Evolutionary conservation across 1,140 invertebrate genomes (phyloP), one percentile per base, ranked within the genome.

Genomic region (Diprion similis): DNA sequence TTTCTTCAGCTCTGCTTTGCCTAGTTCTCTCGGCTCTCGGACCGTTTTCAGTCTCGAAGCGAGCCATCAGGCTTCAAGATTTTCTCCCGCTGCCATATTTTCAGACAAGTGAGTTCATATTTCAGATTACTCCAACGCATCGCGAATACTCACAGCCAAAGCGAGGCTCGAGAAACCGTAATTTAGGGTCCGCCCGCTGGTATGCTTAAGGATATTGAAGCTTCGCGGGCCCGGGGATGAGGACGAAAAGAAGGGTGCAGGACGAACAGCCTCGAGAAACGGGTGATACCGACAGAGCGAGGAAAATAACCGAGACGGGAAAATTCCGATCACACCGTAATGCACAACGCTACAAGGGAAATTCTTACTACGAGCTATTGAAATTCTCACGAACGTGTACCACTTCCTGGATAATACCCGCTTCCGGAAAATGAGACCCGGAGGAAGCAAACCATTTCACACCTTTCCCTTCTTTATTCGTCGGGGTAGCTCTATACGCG

Each of bases 91-190:
- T 71, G 71, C 74, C 74, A 75, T 75, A 75, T 75, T 75, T 75
- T 75, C 70, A 72, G 74, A 75, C 74, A 72, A 75, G 74, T 75
- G 71, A 75, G 74, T 75, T 70, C 74, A 72, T 75, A 75, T 75
- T 75, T 75, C 74, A 75, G 72, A 75, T 75, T 66, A 70, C 71
- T 6, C 51, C n/a, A 59, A 15, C 51, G 51, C 51, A 15, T 59
- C 11, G 11, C 11, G 51, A 59, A 13, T 13, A 17, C 24, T 37
- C 24, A 37, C 24, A 37, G 24, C 51, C 51, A 17, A 17, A 59
- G 51, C 51, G 51, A 17, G 51, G 51, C n/a, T 13, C 51, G 3
- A 59, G 51, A 59, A 59, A 59, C n/a, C 51, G n/a, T 59, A 59
- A 59, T 59, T 59, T 59, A 59, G 51, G 11, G 51, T 59, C 51